Evolutionary conservation across 2,888 invertebrate genomes (phyloP).

Genomic region (Tinea semifulvella): DNA sequence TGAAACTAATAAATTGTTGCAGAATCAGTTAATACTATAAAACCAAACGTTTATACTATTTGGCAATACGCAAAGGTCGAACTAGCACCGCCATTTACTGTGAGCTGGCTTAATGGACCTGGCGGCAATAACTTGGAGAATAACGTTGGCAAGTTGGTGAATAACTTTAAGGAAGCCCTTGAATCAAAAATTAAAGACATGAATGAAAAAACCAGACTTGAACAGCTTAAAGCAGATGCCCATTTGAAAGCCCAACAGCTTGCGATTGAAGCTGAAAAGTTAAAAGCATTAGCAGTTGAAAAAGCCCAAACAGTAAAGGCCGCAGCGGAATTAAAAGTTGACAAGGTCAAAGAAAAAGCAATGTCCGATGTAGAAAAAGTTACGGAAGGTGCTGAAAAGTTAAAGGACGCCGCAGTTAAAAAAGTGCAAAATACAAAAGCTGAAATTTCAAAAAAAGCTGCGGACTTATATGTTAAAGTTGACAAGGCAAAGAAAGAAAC

Average conservation of each 20-base stretch:
- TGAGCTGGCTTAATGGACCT: constrained; percentile 32
- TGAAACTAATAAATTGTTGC: constrained; percentile 23
- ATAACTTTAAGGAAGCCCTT: background rate
- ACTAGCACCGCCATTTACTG: constrained; percentile 42
- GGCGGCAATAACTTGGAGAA: constrained; percentile 22
- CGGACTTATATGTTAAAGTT: too few species aligned
- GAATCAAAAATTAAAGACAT: background rate
- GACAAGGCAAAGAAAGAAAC: too few species aligned
- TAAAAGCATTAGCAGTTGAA: constrained; percentile 23
- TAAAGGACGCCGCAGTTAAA: background rate
- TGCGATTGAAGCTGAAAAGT: background rate
- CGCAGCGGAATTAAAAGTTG: constrained; percentile 27
- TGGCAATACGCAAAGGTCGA: constrained; percentile 51
- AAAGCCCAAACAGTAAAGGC: constrained; percentile 18
- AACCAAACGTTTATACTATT: constrained; percentile 26
- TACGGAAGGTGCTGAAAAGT: constrained; percentile 17
- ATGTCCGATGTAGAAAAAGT: constrained; percentile 26
- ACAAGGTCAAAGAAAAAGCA: constrained; percentile 32
- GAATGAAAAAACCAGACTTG: background rate
- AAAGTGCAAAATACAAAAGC: too few species aligned
- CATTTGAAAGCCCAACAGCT: background rate
- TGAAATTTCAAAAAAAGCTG: too few species aligned
- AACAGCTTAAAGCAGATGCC: background rate
- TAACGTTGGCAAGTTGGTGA: background rate
- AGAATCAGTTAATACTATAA: constrained; percentile 33